A percentile compares a stretch with the other conserved stretches of the same genome.
Conservation (phyloP, 2,113 vertebrate genomes). For the Hippocampus abdominalis region DNA sequence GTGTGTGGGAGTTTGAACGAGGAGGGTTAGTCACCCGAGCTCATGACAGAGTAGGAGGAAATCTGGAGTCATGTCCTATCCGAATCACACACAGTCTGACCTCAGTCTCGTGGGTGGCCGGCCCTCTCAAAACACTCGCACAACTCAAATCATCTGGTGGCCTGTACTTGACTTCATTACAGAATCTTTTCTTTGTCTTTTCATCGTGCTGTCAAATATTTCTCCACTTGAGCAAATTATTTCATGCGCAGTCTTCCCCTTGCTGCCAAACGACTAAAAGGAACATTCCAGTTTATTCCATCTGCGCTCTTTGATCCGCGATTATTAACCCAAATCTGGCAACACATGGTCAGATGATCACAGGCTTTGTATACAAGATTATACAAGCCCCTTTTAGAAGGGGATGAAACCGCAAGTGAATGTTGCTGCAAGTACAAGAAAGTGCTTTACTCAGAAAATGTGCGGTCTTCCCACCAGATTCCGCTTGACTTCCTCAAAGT, state of each 20-base stretch:
- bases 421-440: not conserved
- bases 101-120: slow-evolving; percentile 57
- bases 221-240: slow-evolving; percentile 27
- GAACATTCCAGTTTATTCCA: slow-evolving; percentile 16
- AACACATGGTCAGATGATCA: slow-evolving; percentile 1
- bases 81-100: slow-evolving; percentile 47
- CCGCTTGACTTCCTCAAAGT: not conserved
- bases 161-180: slow-evolving; percentile 40
- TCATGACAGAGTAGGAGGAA: slow-evolving; percentile 23
- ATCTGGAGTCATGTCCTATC: slow-evolving; percentile 40
- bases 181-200: slow-evolving; percentile 30
- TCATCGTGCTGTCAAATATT: slow-evolving; percentile 26
- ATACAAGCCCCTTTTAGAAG: slow-evolving; percentile 6
- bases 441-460: not conserved
- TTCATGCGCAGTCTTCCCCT: slow-evolving; percentile 12
- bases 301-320: slow-evolving; percentile 5
- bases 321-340: slow-evolving; percentile 5
- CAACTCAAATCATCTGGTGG: slow-evolving; percentile 46
- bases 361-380: slow-evolving; percentile 8
- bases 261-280: slow-evolving; percentile 14
- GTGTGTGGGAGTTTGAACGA: slow-evolving; percentile 23
- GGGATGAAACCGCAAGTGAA: slow-evolving; percentile 1
- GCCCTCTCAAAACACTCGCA: slow-evolving; percentile 32
- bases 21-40: slow-evolving; percentile 41
- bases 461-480: not conserved